phyloP scores from a whole-genome alignment of 1,140 invertebrate species.

The Telenomus remus region DNA sequence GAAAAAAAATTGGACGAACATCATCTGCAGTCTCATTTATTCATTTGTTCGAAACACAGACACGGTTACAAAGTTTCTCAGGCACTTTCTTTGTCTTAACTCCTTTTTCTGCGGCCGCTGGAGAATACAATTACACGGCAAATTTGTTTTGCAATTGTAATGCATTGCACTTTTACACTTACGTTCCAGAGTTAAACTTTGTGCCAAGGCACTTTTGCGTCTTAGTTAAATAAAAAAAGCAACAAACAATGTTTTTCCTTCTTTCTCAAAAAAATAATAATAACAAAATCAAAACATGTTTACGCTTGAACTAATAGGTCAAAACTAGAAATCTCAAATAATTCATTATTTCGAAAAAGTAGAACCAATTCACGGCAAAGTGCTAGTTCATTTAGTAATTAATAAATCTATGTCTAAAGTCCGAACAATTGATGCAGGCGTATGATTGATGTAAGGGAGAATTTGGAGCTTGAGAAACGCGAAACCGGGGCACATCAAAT shows the following conservation, averaged over 20 bases:
- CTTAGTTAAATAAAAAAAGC: not conserved
- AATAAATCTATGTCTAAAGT: slow-evolving; percentile 16
- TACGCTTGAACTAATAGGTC: no score
- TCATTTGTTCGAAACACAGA: not conserved
- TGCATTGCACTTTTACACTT: not conserved
- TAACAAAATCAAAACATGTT: no score
- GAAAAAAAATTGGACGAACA: slow-evolving; percentile 9
- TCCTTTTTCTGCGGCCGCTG: not conserved
- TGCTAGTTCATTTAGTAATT: slow-evolving; percentile 17
- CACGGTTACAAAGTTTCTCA: no score
- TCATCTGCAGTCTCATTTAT: not conserved
- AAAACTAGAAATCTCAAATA: no score
- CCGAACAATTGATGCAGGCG: slow-evolving; percentile 14
- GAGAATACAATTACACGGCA: slow-evolving; percentile 15
- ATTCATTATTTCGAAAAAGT: slow-evolving; percentile 1
- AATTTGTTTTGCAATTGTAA: slow-evolving; percentile 17
- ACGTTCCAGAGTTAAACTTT: not conserved
- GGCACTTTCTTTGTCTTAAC: slow-evolving; percentile 9
- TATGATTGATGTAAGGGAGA: slow-evolving; percentile 27
- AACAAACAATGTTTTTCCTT: no score
- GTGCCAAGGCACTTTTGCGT: no score
- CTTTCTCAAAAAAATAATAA: no score
- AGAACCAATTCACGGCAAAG: not conserved
- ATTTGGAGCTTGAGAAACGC: slow-evolving; percentile 20
- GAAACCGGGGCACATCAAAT: slow-evolving; percentile 26